Base-by-base conservation (phyloP, 2,888 invertebrate species). In the Brachypalpus laphriformis region DNA sequence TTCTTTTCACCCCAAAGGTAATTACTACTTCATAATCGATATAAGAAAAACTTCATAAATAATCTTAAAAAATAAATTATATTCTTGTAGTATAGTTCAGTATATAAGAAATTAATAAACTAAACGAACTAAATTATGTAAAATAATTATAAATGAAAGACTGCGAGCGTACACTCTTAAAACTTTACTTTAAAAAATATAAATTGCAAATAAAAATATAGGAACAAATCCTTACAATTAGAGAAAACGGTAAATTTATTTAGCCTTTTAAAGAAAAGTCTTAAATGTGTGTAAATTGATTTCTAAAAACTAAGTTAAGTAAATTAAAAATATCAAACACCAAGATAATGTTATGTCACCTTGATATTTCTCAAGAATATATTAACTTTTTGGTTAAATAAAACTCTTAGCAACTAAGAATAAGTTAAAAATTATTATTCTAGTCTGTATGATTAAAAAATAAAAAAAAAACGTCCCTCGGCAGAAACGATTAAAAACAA, bases 101-200 rank as follows among this genome's bases (percentile, higher is more conserved):
- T n/a, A 72, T 37, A 31, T 9, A 56, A 70, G 45, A 56, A 70
- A 61, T 59, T n/a, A 34, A 31, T 59, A 59, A 71, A 4, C 37
- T 56, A 63, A 66, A 57, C 59, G 59, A 59, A 76, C 18, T 72
- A 28, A 77, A 61, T 65, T 63, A 66, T 66, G 42, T 63, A 59
- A 70, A 74, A 28, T 68, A 74, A 83, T 68, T 63, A 80, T 83
- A 70, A 59, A 74, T 74, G 54, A 80, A 83, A 83, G 83, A 83
- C 83, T 83, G 83, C 80, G 83, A 80, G 83, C 78, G 63, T 63
- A 83, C 83, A 83, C 83, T 83, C 83, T 82, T 80, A 80, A 83
- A 83, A 75, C 49, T 28, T 40, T 66, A 61, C 61, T 59, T 76
- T 49, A 70, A 68, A 61, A 18, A 34, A 45, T 28, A 68, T n/a